Conservation (phyloP, 2,888 invertebrate species). For the Agonopterix heracliana region DNA sequence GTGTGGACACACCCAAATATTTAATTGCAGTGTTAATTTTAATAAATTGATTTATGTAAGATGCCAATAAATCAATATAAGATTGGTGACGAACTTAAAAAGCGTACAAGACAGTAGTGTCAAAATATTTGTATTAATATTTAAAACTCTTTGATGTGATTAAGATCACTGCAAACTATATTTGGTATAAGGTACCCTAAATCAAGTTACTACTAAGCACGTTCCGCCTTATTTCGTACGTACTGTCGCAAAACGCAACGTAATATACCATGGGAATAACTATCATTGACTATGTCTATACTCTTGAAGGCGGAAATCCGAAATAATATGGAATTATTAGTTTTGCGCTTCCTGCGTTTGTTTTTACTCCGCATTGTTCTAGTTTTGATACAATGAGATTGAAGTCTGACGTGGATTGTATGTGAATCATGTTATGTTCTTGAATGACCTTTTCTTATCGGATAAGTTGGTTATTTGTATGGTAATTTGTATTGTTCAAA, state of each 20-base stretch:
- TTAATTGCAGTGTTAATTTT: too few species aligned
- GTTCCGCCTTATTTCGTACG: slow-evolving; percentile 25
- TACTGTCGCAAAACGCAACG: slow-evolving; percentile 15
- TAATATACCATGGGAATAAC: slow-evolving; percentile 17
- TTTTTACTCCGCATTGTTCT: slow-evolving; percentile 46
- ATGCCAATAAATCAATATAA: too few species aligned
- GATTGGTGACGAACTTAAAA: too few species aligned
- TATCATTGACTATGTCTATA: slow-evolving; percentile 4
- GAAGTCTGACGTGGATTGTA: slow-evolving; percentile 4
- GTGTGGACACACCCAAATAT: too few species aligned
- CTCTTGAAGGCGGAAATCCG: slow-evolving; percentile 18
- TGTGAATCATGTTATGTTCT: slow-evolving; percentile 15
- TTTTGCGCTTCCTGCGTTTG: slow-evolving; percentile 48
- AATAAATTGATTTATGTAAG: too few species aligned
- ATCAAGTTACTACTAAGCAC: not conserved
- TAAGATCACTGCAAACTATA: too few species aligned
- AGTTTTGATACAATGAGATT: slow-evolving; percentile 20
- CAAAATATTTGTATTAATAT: too few species aligned
- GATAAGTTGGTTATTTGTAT: slow-evolving; percentile 6
- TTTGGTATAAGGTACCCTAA: too few species aligned
- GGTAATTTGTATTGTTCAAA: slow-evolving; percentile 7
- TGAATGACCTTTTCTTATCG: not conserved
- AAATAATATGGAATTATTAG: slow-evolving; percentile 24
- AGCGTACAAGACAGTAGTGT: too few species aligned
- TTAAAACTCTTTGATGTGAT: too few species aligned